Evolutionary conservation across 2,113 vertebrate genomes (phyloP).

Genomic region (Lepus americanus): DNA sequence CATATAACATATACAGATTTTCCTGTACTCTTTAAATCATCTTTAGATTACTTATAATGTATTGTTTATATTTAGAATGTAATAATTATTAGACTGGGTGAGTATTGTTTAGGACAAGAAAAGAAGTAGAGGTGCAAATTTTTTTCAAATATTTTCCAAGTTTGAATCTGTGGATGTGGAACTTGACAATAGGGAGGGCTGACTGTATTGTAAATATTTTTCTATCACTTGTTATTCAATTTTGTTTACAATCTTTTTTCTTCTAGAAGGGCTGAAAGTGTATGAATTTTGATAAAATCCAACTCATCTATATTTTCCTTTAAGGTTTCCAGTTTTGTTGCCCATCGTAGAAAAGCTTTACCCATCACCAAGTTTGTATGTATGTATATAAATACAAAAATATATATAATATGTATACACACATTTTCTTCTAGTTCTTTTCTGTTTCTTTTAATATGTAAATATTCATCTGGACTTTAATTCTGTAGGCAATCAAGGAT

Average conservation of each 20-base stretch:
- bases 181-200: background rate
- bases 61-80: too few species aligned
- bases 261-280: background rate
- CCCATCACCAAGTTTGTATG: background rate
- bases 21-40: background rate
- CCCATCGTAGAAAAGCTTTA: background rate
- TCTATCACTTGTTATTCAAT: slow-evolving; percentile 18
- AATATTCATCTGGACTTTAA: background rate
- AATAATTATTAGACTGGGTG: background rate
- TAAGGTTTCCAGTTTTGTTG: slow-evolving; percentile 33
- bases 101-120: background rate
- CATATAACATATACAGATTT: background rate
- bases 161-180: background rate
- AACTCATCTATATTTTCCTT: slow-evolving; percentile 38
- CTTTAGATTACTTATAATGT: background rate
- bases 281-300: slow-evolving; percentile 18
- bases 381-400: background rate
- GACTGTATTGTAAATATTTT: background rate
- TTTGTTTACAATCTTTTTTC: background rate
- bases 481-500: background rate
- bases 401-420: background rate
- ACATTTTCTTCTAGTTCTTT: background rate
- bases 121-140: background rate
- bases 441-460: background rate
- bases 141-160: background rate